phyloP scores from a whole-genome alignment of 2,797 vertebrate genomes.

The Sebastiscus tertius region DNA sequence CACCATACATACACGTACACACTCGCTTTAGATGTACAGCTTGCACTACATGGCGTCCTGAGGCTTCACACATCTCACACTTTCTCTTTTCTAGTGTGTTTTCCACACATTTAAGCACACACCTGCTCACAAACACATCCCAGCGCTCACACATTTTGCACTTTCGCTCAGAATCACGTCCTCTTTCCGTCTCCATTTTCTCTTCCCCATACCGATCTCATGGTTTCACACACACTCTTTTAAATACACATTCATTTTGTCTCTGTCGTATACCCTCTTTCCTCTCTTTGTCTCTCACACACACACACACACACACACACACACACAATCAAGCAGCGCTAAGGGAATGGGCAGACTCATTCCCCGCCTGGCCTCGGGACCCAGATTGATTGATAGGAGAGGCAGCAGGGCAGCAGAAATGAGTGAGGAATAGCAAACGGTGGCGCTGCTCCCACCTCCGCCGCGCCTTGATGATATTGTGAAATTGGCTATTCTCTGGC shows the following conservation, averaged over 20 bases:
- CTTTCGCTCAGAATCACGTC: constrained; percentile 6
- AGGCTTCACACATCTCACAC: neutral
- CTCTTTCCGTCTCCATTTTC: constrained; percentile 23
- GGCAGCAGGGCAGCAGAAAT: constrained; percentile 58
- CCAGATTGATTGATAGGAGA: constrained; percentile 72
- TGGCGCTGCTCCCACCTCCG: constrained; percentile 35
- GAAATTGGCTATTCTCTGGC: constrained; percentile 64
- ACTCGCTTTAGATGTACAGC: constrained; percentile 6
- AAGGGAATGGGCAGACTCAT: constrained; percentile 66
- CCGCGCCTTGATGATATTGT: constrained; percentile 56
- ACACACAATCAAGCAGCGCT: constrained; percentile 42
- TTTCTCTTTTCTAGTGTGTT: neutral
- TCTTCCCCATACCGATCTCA: constrained; percentile 13
- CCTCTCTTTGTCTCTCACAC: neutral
- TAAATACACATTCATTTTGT: constrained; percentile 61
- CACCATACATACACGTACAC: neutral
- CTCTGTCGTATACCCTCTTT: constrained; percentile 12
- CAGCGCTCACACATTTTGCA: constrained; percentile 6
- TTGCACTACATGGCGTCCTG: constrained; percentile 10
- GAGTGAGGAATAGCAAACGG: constrained; percentile 69
- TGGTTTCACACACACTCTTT: constrained; percentile 40
- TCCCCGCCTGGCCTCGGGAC: constrained; percentile 65
- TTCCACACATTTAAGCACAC: constrained; percentile 16
- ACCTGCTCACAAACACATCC: neutral
- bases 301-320: neutral